These are phyloP conservation scores for Pogonomyrmex barbatus DNA, from an alignment of 1,140 invertebrate species.

Conservation along the genomic window DNA sequence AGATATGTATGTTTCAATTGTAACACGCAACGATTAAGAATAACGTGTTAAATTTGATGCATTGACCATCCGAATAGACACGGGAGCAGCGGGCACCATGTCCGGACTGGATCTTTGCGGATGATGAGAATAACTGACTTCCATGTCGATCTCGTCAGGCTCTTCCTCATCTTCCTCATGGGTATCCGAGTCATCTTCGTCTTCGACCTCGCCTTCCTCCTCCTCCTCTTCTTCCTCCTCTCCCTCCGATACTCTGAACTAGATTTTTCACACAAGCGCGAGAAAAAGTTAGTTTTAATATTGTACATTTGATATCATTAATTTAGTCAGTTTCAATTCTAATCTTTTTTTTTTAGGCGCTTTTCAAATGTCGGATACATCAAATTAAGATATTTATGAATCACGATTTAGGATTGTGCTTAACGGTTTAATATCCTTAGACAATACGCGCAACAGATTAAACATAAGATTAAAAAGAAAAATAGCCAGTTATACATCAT, in stretches of 20 bases:
- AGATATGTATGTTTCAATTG: background rate
- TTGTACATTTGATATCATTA: background rate
- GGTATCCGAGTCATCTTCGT: slow-evolving; percentile 89
- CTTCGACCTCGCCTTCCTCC: slow-evolving; percentile 89
- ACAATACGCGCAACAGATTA: background rate
- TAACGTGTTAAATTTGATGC: slow-evolving; percentile 77
- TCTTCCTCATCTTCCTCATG: slow-evolving; percentile 91
- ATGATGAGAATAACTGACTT: slow-evolving; percentile 85
- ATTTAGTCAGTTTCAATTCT: background rate
- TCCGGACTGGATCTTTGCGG: slow-evolving; percentile 84
- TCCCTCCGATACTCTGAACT: slow-evolving; percentile 82
- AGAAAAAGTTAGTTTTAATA: background rate
- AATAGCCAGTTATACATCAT: background rate
- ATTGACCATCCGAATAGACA: slow-evolving; percentile 84
- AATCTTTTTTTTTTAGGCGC: background rate
- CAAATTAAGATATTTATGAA: background rate
- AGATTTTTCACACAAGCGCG: background rate
- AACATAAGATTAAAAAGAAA: background rate
- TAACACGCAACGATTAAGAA: slow-evolving; percentile 71
- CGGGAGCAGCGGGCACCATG: slow-evolving; percentile 80
- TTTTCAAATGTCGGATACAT: background rate
- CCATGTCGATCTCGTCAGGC: slow-evolving; percentile 87
- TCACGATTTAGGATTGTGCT: background rate
- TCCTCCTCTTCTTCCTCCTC: slow-evolving; percentile 87
- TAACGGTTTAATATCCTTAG: background rate